Base-by-base conservation (phyloP, 2,797 vertebrate species). In the Chaetophractus vellerosus region DNA sequence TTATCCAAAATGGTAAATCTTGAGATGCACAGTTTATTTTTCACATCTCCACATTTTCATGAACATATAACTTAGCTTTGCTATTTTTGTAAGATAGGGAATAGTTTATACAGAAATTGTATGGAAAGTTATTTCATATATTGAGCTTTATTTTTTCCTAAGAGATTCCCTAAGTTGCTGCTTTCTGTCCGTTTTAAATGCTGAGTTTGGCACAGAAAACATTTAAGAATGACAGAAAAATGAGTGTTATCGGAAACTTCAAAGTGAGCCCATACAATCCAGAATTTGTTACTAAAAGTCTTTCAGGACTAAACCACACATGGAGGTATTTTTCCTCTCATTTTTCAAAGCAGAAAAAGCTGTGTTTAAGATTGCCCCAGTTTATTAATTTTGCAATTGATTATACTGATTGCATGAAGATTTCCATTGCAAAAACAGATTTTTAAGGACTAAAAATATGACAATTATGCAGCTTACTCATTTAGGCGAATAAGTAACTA, bases 371-470 rank as follows among this genome's bases (percentile, higher is more conserved):
- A 96, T 92, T 50, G 1, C 59, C 82, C 88, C 36, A 69, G 94
- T 91, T 97, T 96, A 97, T 97, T 97, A 97, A 97, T 97, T 97
- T 97, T 97, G 90, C 95, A 97, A 95, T 97, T 97, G 94, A 97
- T 96, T 96, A 96, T 89, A 92, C 96, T 97, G 97, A 97, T 97
- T 97, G 95, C 95, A 71, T 92, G 95, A 96, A 96, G 92, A 97
- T 97, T 97, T 97, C 97, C 89, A 97, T 96, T 97, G 96, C 96
- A 97, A 96, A 97, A 96, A 95, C 90, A 96, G 85, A 90, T 76
- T 97, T 97, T 96, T 97, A 93, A 97, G 88, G 50, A 93, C 95
- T 97, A 97, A 96, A 97, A 95, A 95, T 97, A 96, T 71, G 93
- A 93, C 90, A 95, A 61, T 97, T 97, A 97, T 97, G 95, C 93